Conservation (phyloP, 1,140 invertebrate genomes). For the Achatina immaculata region DNA sequence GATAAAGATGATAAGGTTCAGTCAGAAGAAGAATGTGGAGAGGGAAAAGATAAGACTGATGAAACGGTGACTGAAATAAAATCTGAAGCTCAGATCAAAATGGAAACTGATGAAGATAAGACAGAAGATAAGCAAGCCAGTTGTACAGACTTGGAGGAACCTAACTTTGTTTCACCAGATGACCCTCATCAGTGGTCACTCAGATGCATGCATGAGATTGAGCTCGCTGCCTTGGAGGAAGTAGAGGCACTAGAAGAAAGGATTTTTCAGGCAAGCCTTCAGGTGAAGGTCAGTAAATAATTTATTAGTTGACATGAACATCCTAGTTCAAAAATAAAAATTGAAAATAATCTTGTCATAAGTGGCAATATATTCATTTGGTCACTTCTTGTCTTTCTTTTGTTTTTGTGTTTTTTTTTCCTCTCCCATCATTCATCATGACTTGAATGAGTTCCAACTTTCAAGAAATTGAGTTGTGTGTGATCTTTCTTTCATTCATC, state of each 20-base stretch:
- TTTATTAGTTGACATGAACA: not conserved
- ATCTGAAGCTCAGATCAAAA: not conserved
- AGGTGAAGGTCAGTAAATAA: constrained; percentile 78
- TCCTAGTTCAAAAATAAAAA: too few relatives aligned
- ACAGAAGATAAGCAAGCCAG: constrained; percentile 38
- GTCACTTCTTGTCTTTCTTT: not conserved
- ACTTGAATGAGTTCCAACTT: too few relatives aligned
- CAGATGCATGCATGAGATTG: constrained; percentile 82
- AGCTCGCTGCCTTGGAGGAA: constrained; percentile 85
- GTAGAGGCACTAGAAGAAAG: constrained; percentile 93
- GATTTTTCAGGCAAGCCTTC: constrained; percentile 92
- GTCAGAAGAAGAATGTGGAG: not conserved
- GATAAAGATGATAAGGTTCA: not conserved
- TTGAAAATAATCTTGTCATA: too few relatives aligned
- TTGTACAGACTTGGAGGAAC: constrained; percentile 34
- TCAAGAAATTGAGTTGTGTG: too few relatives aligned
- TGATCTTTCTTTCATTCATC: too few relatives aligned
- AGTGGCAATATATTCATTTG: too few relatives aligned
- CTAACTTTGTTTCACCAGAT: constrained; percentile 56
- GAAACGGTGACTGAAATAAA: constrained; percentile 28
- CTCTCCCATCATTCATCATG: too few relatives aligned
- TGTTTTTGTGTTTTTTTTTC: constrained; percentile 11
- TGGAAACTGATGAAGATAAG: constrained; percentile 39
- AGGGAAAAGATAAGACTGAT: constrained; percentile 29
- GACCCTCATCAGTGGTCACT: constrained; percentile 76